phyloP scores from a whole-genome alignment of 2,888 invertebrate species.

The Ypsolopha scabrella region DNA sequence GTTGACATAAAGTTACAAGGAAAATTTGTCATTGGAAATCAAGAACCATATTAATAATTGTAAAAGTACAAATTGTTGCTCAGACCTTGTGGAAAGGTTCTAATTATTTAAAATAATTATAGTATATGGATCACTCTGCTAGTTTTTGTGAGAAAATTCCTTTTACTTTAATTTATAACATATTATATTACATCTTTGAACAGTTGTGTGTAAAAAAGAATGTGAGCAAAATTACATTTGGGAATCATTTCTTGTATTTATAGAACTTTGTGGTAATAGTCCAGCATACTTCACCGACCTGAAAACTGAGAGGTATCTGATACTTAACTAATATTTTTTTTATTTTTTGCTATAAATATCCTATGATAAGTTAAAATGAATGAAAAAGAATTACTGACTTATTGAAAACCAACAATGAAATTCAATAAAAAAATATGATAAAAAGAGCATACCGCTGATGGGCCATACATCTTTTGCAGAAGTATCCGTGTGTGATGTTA shows the following conservation, averaged over 20 bases:
- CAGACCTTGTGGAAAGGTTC: too few species aligned
- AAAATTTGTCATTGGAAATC: too few species aligned
- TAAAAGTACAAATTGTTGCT: too few species aligned
- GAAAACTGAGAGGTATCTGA: constrained; percentile 70
- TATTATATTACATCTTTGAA: constrained; percentile 6
- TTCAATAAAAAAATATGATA: constrained; percentile 27
- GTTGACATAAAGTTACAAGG: too few species aligned
- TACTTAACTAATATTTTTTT: constrained; percentile 28
- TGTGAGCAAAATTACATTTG: constrained; percentile 62
- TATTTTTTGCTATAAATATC: constrained; percentile 1
- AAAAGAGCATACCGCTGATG: constrained; percentile 70
- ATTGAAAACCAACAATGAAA: constrained; percentile 14
- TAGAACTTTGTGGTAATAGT: constrained; percentile 73
- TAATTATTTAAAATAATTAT: too few species aligned
- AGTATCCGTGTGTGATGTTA: constrained; percentile 77
- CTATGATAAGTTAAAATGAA: constrained; percentile 4
- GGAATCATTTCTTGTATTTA: constrained; percentile 72
- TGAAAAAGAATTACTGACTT: constrained; percentile 20
- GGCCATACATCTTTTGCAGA: constrained; percentile 86
- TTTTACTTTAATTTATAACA: too few species aligned
- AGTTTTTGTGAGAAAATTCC: too few species aligned
- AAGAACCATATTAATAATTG: too few species aligned
- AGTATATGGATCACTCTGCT: too few species aligned
- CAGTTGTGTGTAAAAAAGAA: constrained; percentile 20
- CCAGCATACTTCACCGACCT: constrained; percentile 72